Conservation (phyloP, 2,797 vertebrate species). For the Champsocephalus esox region DNA sequence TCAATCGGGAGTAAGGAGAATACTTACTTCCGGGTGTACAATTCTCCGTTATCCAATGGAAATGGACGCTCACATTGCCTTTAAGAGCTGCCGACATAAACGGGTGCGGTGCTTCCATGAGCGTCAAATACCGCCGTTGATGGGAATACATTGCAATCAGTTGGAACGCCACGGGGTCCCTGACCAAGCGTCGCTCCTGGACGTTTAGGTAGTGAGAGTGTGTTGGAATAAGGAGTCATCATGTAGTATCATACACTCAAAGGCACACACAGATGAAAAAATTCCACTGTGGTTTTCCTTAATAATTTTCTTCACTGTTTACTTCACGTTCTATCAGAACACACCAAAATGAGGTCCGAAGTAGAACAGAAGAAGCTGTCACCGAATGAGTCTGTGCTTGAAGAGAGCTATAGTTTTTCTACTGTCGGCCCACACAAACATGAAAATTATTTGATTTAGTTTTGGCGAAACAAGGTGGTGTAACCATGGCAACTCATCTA, state of each 20-base stretch:
- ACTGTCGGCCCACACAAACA: slow-evolving; percentile 16
- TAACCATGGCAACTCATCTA: slow-evolving; percentile 48
- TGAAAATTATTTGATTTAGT: slow-evolving; percentile 36
- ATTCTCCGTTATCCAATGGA: too few species aligned
- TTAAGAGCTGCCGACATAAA: too few species aligned
- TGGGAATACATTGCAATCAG: too few species aligned
- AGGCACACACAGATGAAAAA: background rate
- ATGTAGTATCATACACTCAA: background rate
- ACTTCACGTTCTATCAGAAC: slow-evolving; percentile 5
- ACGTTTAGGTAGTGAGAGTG: too few species aligned
- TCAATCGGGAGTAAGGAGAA: too few species aligned
- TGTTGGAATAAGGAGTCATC: background rate
- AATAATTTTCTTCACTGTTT: background rate
- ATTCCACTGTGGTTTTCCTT: background rate
- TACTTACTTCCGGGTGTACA: too few species aligned
- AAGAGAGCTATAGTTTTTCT: slow-evolving; percentile 5
- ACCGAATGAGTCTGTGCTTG: slow-evolving; percentile 24
- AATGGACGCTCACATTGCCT: too few species aligned
- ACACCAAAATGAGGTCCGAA: background rate
- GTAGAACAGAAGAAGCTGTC: background rate
- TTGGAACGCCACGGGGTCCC: too few species aligned
- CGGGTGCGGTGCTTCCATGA: too few species aligned
- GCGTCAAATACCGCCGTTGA: too few species aligned
- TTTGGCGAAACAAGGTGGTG: slow-evolving; percentile 36
- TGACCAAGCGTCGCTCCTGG: too few species aligned